These are phyloP conservation scores for Sarcophaga rosellei DNA, from an alignment of 2,888 invertebrate genomes.

Conservation along the genomic window DNA sequence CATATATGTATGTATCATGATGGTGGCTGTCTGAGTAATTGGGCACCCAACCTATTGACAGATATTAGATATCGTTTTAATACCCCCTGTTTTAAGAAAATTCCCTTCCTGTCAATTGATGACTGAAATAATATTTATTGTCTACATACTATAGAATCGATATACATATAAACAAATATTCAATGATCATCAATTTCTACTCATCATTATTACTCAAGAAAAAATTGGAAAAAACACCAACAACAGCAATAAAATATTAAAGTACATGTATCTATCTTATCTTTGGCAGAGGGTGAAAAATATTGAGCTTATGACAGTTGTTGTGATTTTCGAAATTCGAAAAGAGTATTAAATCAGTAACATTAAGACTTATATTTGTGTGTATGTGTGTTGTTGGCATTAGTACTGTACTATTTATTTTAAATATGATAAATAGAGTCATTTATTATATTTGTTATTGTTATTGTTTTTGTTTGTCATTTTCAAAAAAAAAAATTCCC, in stretches of 20 bases:
- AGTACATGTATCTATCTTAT: conserved; percentile 56
- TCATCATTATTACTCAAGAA: conserved; percentile 60
- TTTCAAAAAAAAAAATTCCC: conserved; percentile 23
- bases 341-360: conserved; percentile 46
- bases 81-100: conserved; percentile 42
- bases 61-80: conserved; percentile 27
- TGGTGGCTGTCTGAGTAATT: neutral
- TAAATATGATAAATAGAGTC: conserved; percentile 54
- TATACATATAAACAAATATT: conserved; percentile 37
- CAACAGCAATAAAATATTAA: neutral
- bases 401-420: conserved; percentile 38
- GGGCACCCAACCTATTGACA: conserved; percentile 11
- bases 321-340: conserved; percentile 48
- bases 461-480: neutral
- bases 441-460: conserved; percentile 45
- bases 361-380: conserved; percentile 5
- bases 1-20: neutral
- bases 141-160: neutral
- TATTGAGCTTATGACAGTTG: conserved; percentile 47
- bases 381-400: neutral
- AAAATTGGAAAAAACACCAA: too few relatives aligned
- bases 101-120: conserved; percentile 47
- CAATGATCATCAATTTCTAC: conserved; percentile 38
- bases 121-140: neutral
- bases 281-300: conserved; percentile 27